phyloP scores from a whole-genome alignment of 2,888 invertebrate genomes.

The Megamerina dolium region DNA sequence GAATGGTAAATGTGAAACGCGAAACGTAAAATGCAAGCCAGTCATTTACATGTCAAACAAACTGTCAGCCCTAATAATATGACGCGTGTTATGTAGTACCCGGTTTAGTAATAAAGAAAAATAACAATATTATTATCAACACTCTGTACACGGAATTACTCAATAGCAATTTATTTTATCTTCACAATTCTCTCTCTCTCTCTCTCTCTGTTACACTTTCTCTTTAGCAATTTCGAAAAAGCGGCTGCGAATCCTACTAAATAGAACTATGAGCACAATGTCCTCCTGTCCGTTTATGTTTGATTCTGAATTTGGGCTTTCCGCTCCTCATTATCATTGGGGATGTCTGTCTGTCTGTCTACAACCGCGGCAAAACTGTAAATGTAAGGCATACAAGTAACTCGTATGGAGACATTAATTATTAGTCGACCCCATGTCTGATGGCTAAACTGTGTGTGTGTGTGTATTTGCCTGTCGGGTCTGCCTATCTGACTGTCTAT shows the following conservation, averaged over 20 bases:
- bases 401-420: slow-evolving; percentile 24
- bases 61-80: slow-evolving; percentile 28
- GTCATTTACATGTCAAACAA: slow-evolving; percentile 30
- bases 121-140: slow-evolving; percentile 29
- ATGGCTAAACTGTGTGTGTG: slow-evolving; percentile 10
- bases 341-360: neutral
- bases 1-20: neutral
- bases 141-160: no score
- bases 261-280: no score
- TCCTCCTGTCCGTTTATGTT: no score
- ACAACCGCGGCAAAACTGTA: neutral
- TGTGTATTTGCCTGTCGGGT: neutral
- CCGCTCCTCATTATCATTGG: slow-evolving; percentile 24
- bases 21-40: slow-evolving; percentile 11
- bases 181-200: no score
- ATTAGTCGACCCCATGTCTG: slow-evolving; percentile 23
- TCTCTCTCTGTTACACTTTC: no score
- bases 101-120: slow-evolving; percentile 24
- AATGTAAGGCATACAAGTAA: slow-evolving; percentile 5
- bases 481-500: no score
- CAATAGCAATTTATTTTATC: no score
- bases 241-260: slow-evolving; percentile 24
- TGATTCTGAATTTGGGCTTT: slow-evolving; percentile 21
- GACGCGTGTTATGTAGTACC: slow-evolving; percentile 13
- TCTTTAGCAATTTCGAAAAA: slow-evolving; percentile 3